A percentile compares a stretch with the other conserved stretches of the same genome.
Evolutionary conservation across 2,113 vertebrate species (phyloP).

Genomic region (Lycaon pictus): DNA sequence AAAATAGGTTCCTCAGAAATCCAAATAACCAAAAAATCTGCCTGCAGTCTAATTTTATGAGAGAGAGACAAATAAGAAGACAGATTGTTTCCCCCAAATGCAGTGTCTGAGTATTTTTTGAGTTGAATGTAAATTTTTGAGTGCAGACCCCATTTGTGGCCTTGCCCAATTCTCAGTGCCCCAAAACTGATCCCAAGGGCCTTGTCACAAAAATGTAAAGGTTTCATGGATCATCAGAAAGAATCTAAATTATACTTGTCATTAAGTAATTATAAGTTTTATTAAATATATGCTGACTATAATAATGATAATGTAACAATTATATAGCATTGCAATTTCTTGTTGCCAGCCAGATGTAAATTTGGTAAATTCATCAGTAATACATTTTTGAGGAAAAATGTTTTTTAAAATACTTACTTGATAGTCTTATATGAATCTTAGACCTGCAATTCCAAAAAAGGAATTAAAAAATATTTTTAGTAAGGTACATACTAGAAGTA

Average conservation of each 20-base stretch:
- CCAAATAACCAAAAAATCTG: neutral
- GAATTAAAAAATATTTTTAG: neutral
- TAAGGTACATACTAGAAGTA: neutral
- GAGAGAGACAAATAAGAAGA: constrained; percentile 30
- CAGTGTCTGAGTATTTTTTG: neutral
- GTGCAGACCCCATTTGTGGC: neutral
- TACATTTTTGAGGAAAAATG: neutral
- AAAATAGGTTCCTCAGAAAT: constrained; percentile 49
- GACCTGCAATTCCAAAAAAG: neutral
- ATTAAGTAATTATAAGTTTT: neutral
- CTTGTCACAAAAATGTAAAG: neutral
- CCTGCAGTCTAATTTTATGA: constrained; percentile 27
- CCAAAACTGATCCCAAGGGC: neutral
- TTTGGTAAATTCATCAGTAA: constrained; percentile 28
- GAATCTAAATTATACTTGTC: neutral
- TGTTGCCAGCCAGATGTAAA: neutral
- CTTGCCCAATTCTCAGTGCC: neutral
- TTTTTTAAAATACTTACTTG: neutral
- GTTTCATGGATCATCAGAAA: neutral
- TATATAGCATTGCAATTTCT: neutral
- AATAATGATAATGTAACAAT: neutral
- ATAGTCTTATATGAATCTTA: neutral
- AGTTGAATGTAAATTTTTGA: constrained; percentile 22
- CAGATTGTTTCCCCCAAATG: neutral
- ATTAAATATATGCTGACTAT: constrained; percentile 9